Evolutionary conservation across 35 echinoderm and acorn worm genomes (phyloP), one percentile per base, ranked within the genome.

Genomic region (Diadema setosum): DNA sequence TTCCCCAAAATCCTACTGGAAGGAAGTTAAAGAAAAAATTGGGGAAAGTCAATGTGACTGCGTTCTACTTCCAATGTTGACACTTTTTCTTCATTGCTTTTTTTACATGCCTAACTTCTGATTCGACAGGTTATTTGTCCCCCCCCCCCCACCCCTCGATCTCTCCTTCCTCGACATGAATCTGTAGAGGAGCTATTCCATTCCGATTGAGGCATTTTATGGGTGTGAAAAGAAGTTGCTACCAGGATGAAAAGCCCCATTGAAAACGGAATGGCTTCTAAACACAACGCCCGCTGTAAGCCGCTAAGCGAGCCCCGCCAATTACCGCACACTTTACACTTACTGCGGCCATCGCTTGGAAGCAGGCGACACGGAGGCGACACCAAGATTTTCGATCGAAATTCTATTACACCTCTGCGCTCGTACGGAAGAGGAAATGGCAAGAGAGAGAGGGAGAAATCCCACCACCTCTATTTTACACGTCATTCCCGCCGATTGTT

Each of bases 361-460:
- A 25, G 21, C 39, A 18, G 34, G 73, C 73, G 73, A 78, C 73
- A 42, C 3, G 8, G 27, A 31, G 73, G 73, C 85, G 58, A 63
- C 58, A 40, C 49, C 36, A 33, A 84, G 50, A 48, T 70, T 35
- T 49, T 45, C 85, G 85, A 87, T 87, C 85, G 85, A 87, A 87
- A 87, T 46, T 87, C 85, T 87, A 87, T 87, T 87, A 87, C 64
- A 65, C 69, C 69, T 70, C 43, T 45, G 20, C 25, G 18, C n/a
- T 20, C 73, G 25, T 33, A 25, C 27, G 29, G n/a, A 29, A 27
- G 24, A 43, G 24, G 23, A 42, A 29, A 40, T 27, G 57, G 58
- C 39, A 26, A 21, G 27, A 25, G 65, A 43, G 56, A 61, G 7
- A 50, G 23, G 42, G 63, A 67, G 37, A 85, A 59, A 85, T 41